A percentile compares a stretch with the other conserved stretches of the same genome.
These are phyloP conservation scores for Squalus acanthias DNA, from an alignment of 2,797 vertebrate genomes.

Conservation along the genomic window DNA sequence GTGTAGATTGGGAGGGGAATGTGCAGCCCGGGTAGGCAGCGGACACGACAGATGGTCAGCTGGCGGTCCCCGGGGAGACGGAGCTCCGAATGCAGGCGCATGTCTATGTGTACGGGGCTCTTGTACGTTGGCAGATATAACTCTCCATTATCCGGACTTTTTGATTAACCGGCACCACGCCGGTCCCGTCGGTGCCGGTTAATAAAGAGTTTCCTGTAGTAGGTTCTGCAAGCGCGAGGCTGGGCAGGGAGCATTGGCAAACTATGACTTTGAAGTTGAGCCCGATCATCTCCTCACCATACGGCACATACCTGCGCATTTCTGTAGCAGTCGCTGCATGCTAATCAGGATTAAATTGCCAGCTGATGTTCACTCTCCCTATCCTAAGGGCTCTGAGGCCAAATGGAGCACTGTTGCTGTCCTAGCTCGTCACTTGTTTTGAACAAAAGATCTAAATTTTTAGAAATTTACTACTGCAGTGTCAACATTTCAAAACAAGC, in stretches of 20 bases:
- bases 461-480: not conserved
- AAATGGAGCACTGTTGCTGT: not conserved
- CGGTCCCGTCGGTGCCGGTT: no score
- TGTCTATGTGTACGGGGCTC: no score
- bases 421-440: not conserved
- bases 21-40: no score
- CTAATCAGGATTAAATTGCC: not conserved
- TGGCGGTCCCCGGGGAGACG: no score
- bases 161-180: no score
- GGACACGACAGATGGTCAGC: no score
- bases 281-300: not conserved
- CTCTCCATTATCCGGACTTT: no score
- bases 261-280: not conserved
- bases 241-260: not conserved
- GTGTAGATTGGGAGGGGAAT: no score
- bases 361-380: not conserved
- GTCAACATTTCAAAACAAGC: not conserved
- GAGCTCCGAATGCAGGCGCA: no score
- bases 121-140: no score
- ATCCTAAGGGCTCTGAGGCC: not conserved
- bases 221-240: not conserved
- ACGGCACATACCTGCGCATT: not conserved
- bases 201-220: no score
- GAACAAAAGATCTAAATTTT: not conserved
- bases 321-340: not conserved